phyloP scores from a whole-genome alignment of 2,888 invertebrate species.

The Drosophila ustulata region DNA sequence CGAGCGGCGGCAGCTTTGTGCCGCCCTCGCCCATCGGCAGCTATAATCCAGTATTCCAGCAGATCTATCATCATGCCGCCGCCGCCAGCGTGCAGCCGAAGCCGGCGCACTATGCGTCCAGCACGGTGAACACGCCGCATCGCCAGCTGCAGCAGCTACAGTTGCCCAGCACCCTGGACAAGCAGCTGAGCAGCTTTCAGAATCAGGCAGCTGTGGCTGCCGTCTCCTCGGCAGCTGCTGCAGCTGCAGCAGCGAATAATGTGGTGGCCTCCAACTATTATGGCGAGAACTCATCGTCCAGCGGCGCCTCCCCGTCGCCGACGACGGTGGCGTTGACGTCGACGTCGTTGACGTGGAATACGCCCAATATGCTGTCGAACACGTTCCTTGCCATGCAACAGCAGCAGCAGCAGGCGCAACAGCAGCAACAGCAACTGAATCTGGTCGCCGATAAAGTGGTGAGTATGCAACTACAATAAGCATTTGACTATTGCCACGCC shows the following conservation, averaged over 20 bases:
- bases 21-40: constrained; percentile 90
- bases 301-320: constrained; percentile 84
- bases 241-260: constrained; percentile 81
- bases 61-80: constrained; percentile 92
- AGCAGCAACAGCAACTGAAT: constrained; percentile 80
- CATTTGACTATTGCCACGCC: constrained; percentile 16
- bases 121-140: constrained; percentile 87
- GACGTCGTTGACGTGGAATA: constrained; percentile 90
- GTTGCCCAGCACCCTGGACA: constrained; percentile 86
- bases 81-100: constrained; percentile 86
- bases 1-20: constrained; percentile 86
- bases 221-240: constrained; percentile 79
- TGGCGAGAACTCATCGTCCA: constrained; percentile 84
- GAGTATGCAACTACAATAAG: constrained; percentile 67
- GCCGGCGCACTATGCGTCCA: constrained; percentile 90
- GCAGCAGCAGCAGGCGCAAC: constrained; percentile 79
- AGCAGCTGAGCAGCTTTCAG: constrained; percentile 82
- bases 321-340: constrained; percentile 84
- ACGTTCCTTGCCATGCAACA: constrained; percentile 84
- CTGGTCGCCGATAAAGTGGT: constrained; percentile 84
- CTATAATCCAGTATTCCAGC: constrained; percentile 93
- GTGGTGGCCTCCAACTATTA: constrained; percentile 83
- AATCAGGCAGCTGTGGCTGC: constrained; percentile 82
- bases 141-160: constrained; percentile 89
- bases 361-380: constrained; percentile 85